A percentile compares a stretch with the other conserved stretches of the same genome.
Evolutionary conservation across 2,113 vertebrate genomes (phyloP).

Genomic region (Ia io): DNA sequence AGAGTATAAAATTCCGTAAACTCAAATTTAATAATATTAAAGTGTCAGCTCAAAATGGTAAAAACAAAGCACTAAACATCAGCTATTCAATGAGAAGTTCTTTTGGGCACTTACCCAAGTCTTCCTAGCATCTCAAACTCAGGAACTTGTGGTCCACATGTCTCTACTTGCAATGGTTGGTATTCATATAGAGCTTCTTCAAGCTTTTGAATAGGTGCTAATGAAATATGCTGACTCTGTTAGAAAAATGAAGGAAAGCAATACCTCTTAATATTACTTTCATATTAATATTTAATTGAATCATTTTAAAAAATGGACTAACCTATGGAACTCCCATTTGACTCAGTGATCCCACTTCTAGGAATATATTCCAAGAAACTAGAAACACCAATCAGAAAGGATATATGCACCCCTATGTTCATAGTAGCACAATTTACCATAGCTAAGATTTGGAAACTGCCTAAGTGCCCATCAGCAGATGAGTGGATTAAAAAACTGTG

Average conservation of each 20-base stretch:
- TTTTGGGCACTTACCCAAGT: conserved; percentile 87
- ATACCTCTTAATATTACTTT: conserved; percentile 28
- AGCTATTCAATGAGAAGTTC: conserved; percentile 2
- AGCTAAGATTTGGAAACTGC: too few relatives aligned
- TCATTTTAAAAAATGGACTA: conserved; percentile 10
- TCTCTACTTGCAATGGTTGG: conserved; percentile 88
- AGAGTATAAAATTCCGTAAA: conserved; percentile 18
- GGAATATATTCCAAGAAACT: too few relatives aligned
- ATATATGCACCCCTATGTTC: too few relatives aligned
- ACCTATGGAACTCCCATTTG: not conserved
- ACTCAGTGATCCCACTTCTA: too few relatives aligned
- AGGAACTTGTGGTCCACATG: conserved; percentile 90
- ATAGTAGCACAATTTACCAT: too few relatives aligned
- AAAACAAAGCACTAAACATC: not conserved
- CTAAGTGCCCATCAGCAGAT: too few relatives aligned
- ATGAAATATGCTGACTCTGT: conserved; percentile 92
- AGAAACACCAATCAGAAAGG: too few relatives aligned
- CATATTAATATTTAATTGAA: not conserved
- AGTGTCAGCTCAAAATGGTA: not conserved
- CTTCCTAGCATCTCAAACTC: conserved; percentile 89
- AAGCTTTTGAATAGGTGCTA: conserved; percentile 87
- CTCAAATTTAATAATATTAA: not conserved
- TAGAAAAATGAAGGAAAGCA: conserved; percentile 37
- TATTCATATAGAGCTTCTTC: conserved; percentile 92
- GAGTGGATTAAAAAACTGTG: too few relatives aligned